Evolutionary conservation across 64 coral and sea anemone species (phyloP).

Genomic region (Hydrozoanthus tunicans): DNA sequence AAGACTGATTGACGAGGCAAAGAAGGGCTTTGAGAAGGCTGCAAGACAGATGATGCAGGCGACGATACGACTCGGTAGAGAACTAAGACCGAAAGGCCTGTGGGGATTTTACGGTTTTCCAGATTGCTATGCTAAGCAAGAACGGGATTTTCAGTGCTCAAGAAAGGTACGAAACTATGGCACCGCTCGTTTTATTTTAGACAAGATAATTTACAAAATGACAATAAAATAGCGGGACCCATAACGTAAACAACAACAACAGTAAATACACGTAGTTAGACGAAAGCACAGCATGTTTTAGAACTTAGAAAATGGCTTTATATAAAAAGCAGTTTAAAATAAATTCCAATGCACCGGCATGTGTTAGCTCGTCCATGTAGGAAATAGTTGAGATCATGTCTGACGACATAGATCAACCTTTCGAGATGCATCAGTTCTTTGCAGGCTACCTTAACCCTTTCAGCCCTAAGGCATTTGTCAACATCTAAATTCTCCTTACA

Average conservation of each 20-base stretch:
- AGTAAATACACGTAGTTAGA: background rate
- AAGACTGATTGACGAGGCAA: conserved; percentile 70
- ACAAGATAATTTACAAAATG: background rate
- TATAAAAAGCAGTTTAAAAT: too few relatives aligned
- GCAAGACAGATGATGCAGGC: conserved; percentile 81
- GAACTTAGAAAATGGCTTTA: background rate
- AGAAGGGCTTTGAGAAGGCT: conserved; percentile 75
- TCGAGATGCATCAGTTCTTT: too few relatives aligned
- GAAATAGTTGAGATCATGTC: too few relatives aligned
- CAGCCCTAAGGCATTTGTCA: too few relatives aligned
- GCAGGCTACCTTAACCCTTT: too few relatives aligned
- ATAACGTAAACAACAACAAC: too few relatives aligned
- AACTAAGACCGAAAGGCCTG: conserved; percentile 78
- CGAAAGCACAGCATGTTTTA: background rate
- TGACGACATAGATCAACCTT: too few relatives aligned
- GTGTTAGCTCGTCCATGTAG: too few relatives aligned
- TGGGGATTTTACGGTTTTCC: conserved; percentile 99
- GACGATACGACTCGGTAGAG: conserved; percentile 76
- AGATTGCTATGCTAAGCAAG: conserved; percentile 77
- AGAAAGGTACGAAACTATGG: conserved; percentile 49
- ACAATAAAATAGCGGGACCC: too few relatives aligned
- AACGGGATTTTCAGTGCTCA: conserved; percentile 76
- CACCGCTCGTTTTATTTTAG: background rate
- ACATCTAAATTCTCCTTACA: too few relatives aligned
- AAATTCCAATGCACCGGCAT: too few relatives aligned